Base-by-base conservation (phyloP, 2,888 invertebrate genomes). In the Macrosiphum euphorbiae region DNA sequence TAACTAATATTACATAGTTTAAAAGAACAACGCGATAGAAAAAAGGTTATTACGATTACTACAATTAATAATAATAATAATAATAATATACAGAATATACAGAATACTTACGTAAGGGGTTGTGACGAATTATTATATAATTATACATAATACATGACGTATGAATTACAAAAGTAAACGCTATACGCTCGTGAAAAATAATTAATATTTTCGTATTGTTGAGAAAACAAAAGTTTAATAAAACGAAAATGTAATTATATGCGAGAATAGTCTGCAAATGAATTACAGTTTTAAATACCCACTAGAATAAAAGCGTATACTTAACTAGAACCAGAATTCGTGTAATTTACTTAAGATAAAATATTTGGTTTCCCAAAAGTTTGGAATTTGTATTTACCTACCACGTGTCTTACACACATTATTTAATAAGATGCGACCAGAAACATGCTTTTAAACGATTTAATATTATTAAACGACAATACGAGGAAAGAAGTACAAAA, bases 191-290 rank as follows among this genome's bases (percentile, higher is more conserved):
- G 20, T 78, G 35, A 78, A 41, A 41, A 78, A 35, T 78, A 88
- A 88, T 41, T 88, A 88, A 55, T 88, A 88, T 88, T 88, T 88
- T 88, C 41, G 88, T 55, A n/a, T 35, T 88, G 88, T n/a, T 26
- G 28, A 26, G 55, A 55, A 88, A 61, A 89, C 89, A 61, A 58
- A 61, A 61, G 89, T 89, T 61, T 41, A 89, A 44, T 44, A 89
- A 61, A 89, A 89, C 20, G 44, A 61, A 89, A 89, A 89, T 88
- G 28, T 85, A 78, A 87, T 87, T 50, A 87, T 47, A 87, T 47
- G 47, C 47, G 28, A 47, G 47, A 50, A 50, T 58, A 41, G 88
- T 55, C 55, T 55, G 41, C 55, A 88, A 58, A 88, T 55, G 55
- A 88, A 88, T 88, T 58, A 58, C 35, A 55, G 41, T 41, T 55